Conservation (phyloP, 2,888 invertebrate genomes). For the Phyllotreta striolata region DNA sequence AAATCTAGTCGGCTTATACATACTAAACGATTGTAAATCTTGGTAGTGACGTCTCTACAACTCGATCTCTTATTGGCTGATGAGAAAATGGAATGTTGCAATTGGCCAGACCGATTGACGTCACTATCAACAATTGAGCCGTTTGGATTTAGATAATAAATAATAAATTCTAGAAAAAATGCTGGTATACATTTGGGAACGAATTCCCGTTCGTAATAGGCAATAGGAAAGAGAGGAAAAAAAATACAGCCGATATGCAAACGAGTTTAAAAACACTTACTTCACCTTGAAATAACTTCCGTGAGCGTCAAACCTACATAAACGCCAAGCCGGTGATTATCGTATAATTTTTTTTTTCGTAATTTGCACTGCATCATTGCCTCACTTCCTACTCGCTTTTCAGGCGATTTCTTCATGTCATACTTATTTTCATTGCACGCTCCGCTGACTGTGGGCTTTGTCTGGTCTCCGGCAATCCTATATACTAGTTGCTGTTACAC, state of each 20-base stretch:
- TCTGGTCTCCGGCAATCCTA: constrained; percentile 7
- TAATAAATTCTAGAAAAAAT: neutral
- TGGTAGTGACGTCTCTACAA: no score
- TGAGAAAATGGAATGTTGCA: no score
- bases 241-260: constrained; percentile 44
- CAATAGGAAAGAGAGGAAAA: constrained; percentile 41
- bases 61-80: no score
- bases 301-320: constrained; percentile 47
- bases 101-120: no score
- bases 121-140: neutral
- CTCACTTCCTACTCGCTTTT: constrained; percentile 40
- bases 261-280: constrained; percentile 47
- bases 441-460: constrained; percentile 18
- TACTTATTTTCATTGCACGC: constrained; percentile 36
- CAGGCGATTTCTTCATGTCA: constrained; percentile 37
- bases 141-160: constrained; percentile 16
- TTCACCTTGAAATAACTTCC: constrained; percentile 47
- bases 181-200: constrained; percentile 12
- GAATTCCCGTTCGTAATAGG: constrained; percentile 37
- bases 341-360: constrained; percentile 37
- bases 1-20: no score
- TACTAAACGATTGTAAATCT: no score
- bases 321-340: constrained; percentile 41
- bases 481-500: neutral
- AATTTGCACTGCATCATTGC: constrained; percentile 38